Base-by-base conservation (phyloP, 2,113 vertebrate genomes). In the Elachura formosa region DNA sequence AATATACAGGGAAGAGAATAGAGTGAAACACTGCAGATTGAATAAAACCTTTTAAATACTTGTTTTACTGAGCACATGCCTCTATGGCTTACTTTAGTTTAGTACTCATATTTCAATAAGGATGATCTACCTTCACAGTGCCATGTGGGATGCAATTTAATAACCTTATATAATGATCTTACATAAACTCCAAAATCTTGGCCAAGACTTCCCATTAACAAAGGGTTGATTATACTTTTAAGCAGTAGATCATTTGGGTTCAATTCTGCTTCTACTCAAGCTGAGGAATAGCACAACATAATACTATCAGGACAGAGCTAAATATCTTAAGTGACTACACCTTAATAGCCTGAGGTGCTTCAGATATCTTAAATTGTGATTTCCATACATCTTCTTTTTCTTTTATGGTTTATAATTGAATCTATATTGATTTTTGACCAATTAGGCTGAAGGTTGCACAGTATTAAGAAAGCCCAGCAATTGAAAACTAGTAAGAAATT, bases 141-240 rank as follows among this genome's bases (percentile, higher is more conserved):
- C 62, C 81, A 90, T 58, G 82, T 66, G 74, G 78, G 68, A 95
- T 87, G 73, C 69, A 93, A 71, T 84, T 92, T 96, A 96, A 91
- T 94, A 93, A 90, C 67, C 63, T 94, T 95, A 95, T 74, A 75
- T 95, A 95, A 93, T 84, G 77, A 84, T 81, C 64, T 96, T 96
- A 95, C 40, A 75, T 93, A 96, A 96, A 91, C 69, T 87, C 59
- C 20, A 93, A 82, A 92, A 91, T 91, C 89, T 87, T 96, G 90
- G 58, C 38, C 90, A 91, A 66, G 87, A 62, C 16, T 80, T 94
- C 58, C 41, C 54, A 91, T 94, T 91, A 91, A 80, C 67, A 76
- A 82, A 66, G 92, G 56, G 28, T 51, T 93, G 21, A 94, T 94
- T 87, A 96, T 79, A 66, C 54, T 90, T 62, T 69, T 79, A 95